Conservation (phyloP, 2,113 vertebrate genomes). For the Gasterosteus aculeatus region DNA sequence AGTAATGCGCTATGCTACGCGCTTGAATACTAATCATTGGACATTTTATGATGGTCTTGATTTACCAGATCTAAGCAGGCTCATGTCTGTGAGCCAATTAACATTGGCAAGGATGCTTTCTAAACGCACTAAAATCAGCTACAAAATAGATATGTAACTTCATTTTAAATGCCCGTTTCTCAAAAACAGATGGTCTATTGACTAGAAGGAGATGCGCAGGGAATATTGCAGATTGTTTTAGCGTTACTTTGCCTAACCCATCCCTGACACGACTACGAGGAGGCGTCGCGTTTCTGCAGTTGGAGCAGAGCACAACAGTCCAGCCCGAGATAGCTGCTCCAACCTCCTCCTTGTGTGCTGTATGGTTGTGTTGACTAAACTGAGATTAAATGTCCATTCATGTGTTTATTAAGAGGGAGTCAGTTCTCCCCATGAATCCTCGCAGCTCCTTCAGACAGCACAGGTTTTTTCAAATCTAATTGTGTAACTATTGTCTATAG, state of each 20-base stretch:
- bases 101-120: not conserved
- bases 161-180: not conserved
- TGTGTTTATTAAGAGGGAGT: not conserved
- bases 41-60: not conserved
- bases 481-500: not conserved
- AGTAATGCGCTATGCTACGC: not conserved
- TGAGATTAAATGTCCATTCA: not conserved
- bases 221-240: not conserved
- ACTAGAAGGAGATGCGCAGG: not conserved
- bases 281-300: not conserved
- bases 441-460: not conserved
- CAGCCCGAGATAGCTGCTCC: not conserved
- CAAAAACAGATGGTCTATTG: not conserved
- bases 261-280: not conserved
- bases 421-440: slow-evolving; percentile 10
- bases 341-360: not conserved
- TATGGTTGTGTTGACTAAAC: not conserved
- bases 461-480: not conserved
- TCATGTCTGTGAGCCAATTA: not conserved
- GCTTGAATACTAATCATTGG: not conserved
- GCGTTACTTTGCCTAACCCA: not conserved
- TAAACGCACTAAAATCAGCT: not conserved
- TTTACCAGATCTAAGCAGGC: not conserved
- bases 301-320: not conserved
- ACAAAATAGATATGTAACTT: not conserved